phyloP scores from a whole-genome alignment of 1,140 invertebrate genomes.

The Apocrypta bakeri region DNA sequence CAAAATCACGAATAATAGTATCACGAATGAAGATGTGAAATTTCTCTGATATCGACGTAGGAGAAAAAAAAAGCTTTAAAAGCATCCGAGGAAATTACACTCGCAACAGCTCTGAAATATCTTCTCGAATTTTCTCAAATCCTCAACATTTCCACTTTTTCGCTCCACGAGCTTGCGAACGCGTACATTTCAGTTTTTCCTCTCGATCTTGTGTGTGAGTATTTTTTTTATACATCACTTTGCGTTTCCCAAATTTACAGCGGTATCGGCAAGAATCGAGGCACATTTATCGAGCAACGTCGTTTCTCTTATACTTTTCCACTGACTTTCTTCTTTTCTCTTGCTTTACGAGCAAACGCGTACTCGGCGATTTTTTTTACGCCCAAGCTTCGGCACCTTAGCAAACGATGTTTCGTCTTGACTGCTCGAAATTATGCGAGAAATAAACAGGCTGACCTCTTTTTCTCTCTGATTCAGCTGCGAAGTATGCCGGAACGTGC shows the following conservation, averaged over 20 bases:
- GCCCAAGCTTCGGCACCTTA: background rate
- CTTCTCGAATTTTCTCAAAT: background rate
- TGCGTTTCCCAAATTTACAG: background rate
- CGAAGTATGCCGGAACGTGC: background rate
- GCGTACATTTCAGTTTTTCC: background rate
- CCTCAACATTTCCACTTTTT: background rate
- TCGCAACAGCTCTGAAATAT: background rate
- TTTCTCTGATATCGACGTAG: background rate
- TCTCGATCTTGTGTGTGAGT: no score
- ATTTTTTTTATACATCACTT: background rate
- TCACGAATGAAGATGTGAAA: background rate
- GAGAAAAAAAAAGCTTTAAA: background rate
- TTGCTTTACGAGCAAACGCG: background rate
- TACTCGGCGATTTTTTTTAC: background rate
- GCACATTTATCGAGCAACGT: background rate
- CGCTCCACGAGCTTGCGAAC: no score
- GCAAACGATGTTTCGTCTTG: background rate
- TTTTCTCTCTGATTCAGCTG: background rate
- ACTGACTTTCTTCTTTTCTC: background rate
- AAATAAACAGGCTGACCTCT: background rate
- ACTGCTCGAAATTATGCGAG: background rate
- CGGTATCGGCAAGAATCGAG: background rate
- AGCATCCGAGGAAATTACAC: background rate
- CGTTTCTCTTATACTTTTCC: background rate
- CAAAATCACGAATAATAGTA: no score